Evolutionary conservation across 2,113 vertebrate genomes (phyloP).

Genomic region (Scytalopus superciliaris): DNA sequence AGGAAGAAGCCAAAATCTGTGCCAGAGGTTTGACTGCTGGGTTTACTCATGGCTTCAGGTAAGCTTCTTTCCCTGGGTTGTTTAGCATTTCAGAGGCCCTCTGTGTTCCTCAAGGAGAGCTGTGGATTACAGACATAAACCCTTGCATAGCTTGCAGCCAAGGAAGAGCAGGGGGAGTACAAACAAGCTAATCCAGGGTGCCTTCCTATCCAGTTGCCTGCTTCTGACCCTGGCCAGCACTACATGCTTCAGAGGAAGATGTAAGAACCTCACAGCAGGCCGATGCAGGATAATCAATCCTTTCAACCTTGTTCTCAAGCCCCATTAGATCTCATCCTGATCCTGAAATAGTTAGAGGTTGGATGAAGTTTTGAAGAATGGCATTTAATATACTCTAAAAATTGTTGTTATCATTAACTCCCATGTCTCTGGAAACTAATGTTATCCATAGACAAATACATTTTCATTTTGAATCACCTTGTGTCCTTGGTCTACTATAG

Average conservation of each 20-base stretch:
- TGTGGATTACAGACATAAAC: constrained; percentile 50
- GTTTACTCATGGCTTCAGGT: constrained; percentile 62
- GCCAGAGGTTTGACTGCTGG: constrained; percentile 52
- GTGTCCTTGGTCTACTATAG: constrained; percentile 26
- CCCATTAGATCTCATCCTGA: constrained; percentile 33
- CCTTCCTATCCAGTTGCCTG: constrained; percentile 1
- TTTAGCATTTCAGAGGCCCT: constrained; percentile 58
- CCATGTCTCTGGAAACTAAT: background rate
- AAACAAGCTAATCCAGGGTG: constrained; percentile 52
- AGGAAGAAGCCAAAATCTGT: constrained; percentile 57
- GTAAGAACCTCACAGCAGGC: constrained; percentile 41
- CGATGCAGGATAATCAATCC: constrained; percentile 40
- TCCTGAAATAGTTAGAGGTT: constrained; percentile 43
- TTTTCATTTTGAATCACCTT: constrained; percentile 30
- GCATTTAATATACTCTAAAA: constrained; percentile 45
- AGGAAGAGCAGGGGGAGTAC: constrained; percentile 18
- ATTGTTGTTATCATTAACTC: constrained; percentile 41
- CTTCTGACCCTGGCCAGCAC: constrained; percentile 24
- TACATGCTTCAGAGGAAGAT: constrained; percentile 27
- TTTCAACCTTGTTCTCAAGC: constrained; percentile 56
- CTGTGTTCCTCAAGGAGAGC: constrained; percentile 35
- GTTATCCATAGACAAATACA: background rate
- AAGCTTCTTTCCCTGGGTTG: constrained; percentile 54
- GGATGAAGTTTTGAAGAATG: constrained; percentile 42
- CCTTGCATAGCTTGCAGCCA: constrained; percentile 35